phyloP scores from a whole-genome alignment of 2,888 invertebrate species.

The Dorcus parallelipipedus region DNA sequence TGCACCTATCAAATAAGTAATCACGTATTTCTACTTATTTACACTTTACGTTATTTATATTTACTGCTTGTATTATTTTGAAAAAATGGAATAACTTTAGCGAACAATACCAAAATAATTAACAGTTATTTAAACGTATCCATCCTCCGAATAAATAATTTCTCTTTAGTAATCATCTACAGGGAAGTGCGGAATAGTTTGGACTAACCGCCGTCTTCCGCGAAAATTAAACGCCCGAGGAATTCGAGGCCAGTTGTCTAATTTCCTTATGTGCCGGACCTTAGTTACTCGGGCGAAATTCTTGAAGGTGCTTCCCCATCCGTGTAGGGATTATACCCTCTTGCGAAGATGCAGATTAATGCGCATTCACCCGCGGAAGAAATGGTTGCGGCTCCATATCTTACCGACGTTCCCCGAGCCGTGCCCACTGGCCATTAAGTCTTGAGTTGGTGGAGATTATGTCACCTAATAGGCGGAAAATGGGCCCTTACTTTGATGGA shows the following conservation, averaged over 20 bases:
- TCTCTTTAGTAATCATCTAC: not conserved
- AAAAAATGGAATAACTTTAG: too few relatives aligned
- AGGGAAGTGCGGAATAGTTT: constrained; percentile 12
- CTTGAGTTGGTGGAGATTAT: constrained; percentile 24
- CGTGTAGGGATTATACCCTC: constrained; percentile 1
- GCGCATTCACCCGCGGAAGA: constrained; percentile 49
- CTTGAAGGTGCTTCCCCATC: constrained; percentile 41
- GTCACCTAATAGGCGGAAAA: constrained; percentile 39
- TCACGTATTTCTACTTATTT: too few relatives aligned
- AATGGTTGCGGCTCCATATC: constrained; percentile 41
- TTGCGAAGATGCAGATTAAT: constrained; percentile 46
- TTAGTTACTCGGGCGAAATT: constrained; percentile 37
- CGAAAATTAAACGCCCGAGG: constrained; percentile 48
- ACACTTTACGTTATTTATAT: too few relatives aligned
- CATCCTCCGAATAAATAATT: too few relatives aligned
- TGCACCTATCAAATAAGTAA: too few relatives aligned
- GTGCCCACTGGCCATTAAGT: constrained; percentile 30
- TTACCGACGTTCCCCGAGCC: constrained; percentile 21
- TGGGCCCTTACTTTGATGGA: constrained; percentile 21
- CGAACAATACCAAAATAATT: too few relatives aligned
- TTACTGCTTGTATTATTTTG: too few relatives aligned
- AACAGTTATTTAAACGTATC: too few relatives aligned
- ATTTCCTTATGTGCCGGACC: constrained; percentile 36
- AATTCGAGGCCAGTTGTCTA: constrained; percentile 43
- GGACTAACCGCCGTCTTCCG: constrained; percentile 27